Evolutionary conservation across 2,113 vertebrate genomes (phyloP), one percentile per base, ranked within the genome.

Genomic region (Tichodroma muraria): DNA sequence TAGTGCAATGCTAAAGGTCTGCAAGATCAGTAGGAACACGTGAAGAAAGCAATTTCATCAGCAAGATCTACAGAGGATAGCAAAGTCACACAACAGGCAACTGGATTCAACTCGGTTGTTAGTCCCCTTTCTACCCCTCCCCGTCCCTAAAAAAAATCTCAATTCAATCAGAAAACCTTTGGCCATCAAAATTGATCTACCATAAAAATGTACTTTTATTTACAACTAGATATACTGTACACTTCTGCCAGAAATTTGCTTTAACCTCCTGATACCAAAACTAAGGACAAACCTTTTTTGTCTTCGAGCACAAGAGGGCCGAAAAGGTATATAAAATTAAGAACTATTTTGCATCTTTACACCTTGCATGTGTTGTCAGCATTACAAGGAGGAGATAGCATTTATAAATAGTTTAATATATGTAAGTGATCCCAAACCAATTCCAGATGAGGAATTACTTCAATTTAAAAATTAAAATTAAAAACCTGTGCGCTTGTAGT

Each of bases 191-290:
- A 94, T 23, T 70, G 13, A 73, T 85, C 93, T 93, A 93, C 93
- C 93, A 91, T 94, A 97, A 94, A 95, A 82, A 94, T 79, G 63
- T 85, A 73, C 60, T 73, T 96, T 95, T 95, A 95, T 97, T 98
- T 96, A 95, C 97, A 97, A 95, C 91, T 96, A 96, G 89, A 68
- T 72, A 86, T 95, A 95, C 50, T 95, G 93, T 96, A 97, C 75
- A 79, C 61, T 95, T 97, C 95, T 97, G 91, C 70, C 96, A 98
- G 92, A 95, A 96, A 96, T 86, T 85, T 97, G 80, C 85, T 90
- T 94, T 84, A 97, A 94, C 89, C 61, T 95, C 76, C 93, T 85
- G 63, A 76, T 93, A 93, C 73, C 75, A 96, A 96, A 90, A 96
- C 92, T 94, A 97, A 97, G 85, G 95, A 97, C 96, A 98, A 97